Base-by-base conservation (phyloP, 2,113 vertebrate genomes). In the Corythornis cristatus region DNA sequence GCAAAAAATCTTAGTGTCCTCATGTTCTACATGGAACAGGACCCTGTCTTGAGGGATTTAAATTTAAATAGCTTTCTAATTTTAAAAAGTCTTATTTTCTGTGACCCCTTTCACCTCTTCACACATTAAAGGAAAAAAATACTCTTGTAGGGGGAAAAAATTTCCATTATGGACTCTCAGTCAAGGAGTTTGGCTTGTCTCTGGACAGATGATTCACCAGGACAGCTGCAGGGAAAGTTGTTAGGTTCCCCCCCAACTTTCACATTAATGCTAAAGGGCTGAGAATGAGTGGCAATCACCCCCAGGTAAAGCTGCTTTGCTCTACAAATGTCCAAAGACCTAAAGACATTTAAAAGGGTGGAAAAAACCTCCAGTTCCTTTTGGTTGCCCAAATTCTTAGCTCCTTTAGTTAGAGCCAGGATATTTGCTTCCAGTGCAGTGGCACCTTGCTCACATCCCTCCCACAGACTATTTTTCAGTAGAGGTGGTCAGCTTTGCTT, bases 371-470 rank as follows among this genome's bases (percentile, higher is more conserved):
- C 37, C 11, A 5, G 8, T 23, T 86, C 28, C 20, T 37, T 37
- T 46, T 11, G 16, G 16, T 11, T 50, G 16, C 2, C 31, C 8
- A 9, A 14, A 8, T 42, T 54, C 13, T 21, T 48, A 37, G 8
- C 23, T 67, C 23, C 42, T 58, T 6, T 25, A 70, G 56, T 14
- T 40, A 40, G 29, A 26, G 19, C 23, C 33, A 50, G 20, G 29
- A 9, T 37, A 20, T 26, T 51, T 18, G 1, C 9, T 50, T 61
- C 8, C 22, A 0, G 1, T 40, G 33, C 1, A n/a, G 31, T 5
- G 62, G 28, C 35, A 18, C 23, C 35, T 83, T 29, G 17, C 18
- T 70, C 68, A 6, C n/a, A 45, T 23, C 17, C 22, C 54, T 9
- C 11, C 60, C 35, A 11, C 8, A 57, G 20, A 35, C 10, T 42